Conservation (phyloP, 2,888 invertebrate species). For the Euproctis similis region DNA sequence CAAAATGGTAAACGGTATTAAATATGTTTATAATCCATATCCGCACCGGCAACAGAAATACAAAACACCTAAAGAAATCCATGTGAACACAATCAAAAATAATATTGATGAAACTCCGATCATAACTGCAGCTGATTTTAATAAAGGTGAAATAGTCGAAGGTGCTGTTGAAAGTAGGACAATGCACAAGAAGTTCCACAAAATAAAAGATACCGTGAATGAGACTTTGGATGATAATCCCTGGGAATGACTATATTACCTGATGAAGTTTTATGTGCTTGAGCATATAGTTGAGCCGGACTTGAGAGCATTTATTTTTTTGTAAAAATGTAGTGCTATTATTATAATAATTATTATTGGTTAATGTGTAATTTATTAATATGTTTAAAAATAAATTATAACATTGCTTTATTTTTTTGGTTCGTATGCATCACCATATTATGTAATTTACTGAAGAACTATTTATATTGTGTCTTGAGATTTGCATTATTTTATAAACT, state of each 20-base stretch:
- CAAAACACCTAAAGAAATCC: conserved; percentile 40
- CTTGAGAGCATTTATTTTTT: conserved; percentile 50
- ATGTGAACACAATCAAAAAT: conserved; percentile 23
- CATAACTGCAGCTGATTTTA: conserved; percentile 51
- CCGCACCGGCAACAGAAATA: conserved; percentile 38
- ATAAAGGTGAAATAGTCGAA: conserved; percentile 62
- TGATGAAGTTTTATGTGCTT: conserved; percentile 58
- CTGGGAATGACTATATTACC: conserved; percentile 71
- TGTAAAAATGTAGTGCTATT: conserved; percentile 28
- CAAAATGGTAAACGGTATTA: conserved; percentile 52
- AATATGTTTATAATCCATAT: conserved; percentile 52
- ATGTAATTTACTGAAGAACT: too few species aligned
- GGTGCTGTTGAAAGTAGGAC: conserved; percentile 45
- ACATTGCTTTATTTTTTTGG: too few species aligned
- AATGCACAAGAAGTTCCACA: conserved; percentile 45
- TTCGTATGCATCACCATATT: too few species aligned
- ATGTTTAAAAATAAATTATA: too few species aligned
- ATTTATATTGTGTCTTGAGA: too few species aligned
- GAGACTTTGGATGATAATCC: conserved; percentile 60
- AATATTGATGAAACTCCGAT: conserved; percentile 30
- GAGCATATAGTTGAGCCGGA: conserved; percentile 58
- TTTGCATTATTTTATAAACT: too few species aligned
- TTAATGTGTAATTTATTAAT: too few species aligned
- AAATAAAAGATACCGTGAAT: conserved; percentile 49
- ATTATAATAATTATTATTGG: too few species aligned